These are phyloP conservation scores for Chaitophorus viminalis DNA, from an alignment of 2,888 invertebrate genomes.

Conservation along the genomic window DNA sequence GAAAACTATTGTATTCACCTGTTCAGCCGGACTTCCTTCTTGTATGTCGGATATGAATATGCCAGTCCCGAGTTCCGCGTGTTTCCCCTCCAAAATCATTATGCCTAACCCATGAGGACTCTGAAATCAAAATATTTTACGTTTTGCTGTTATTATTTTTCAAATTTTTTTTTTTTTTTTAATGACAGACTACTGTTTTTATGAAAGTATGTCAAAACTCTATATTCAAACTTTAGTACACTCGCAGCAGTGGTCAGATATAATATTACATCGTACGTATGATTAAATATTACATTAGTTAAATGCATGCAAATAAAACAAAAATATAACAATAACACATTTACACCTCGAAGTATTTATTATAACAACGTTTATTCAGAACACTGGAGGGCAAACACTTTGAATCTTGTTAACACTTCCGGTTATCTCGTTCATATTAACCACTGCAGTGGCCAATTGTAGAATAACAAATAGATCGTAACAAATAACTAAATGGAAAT, in stretches of 20 bases:
- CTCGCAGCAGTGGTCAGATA: slow-evolving; percentile 42
- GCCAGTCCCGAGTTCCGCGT: slow-evolving; percentile 89
- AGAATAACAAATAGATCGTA: neutral
- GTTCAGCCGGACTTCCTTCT: slow-evolving; percentile 87
- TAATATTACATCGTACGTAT: neutral
- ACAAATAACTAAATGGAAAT: neutral
- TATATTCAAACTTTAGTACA: slow-evolving; percentile 43
- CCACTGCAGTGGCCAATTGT: neutral
- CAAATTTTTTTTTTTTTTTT: neutral
- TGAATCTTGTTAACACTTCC: neutral
- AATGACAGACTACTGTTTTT: neutral
- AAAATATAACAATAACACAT: slow-evolving; percentile 25
- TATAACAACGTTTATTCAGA: neutral
- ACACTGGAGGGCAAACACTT: slow-evolving; percentile 34
- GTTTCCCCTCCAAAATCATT: slow-evolving; percentile 95
- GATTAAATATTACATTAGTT: neutral
- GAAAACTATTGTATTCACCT: slow-evolving; percentile 70
- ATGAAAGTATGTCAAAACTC: slow-evolving; percentile 31
- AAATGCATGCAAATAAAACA: slow-evolving; percentile 47
- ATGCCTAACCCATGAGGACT: slow-evolving; percentile 84
- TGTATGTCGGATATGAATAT: slow-evolving; percentile 94
- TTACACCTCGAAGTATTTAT: neutral
- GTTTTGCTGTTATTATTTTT: neutral
- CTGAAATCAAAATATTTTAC: slow-evolving; percentile 68
- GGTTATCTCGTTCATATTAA: neutral